phyloP scores from a whole-genome alignment of 2,888 invertebrate genomes.

The Tinea pellionella region DNA sequence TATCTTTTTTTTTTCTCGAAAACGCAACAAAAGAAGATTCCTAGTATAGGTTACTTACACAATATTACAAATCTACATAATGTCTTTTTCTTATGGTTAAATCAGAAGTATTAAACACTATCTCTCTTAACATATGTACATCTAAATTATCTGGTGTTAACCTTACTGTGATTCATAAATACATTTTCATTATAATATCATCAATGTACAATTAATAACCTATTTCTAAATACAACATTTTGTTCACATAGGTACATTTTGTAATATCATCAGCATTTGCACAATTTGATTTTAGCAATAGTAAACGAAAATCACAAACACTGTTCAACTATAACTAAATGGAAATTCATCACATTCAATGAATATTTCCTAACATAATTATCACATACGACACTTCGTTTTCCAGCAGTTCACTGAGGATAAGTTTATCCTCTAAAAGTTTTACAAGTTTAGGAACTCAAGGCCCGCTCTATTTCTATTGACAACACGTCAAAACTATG shows the following conservation, averaged over 20 bases:
- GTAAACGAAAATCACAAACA: slow-evolving; percentile 29
- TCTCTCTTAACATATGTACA: slow-evolving; percentile 59
- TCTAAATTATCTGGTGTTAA: slow-evolving; percentile 65
- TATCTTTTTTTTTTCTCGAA: slow-evolving; percentile 32
- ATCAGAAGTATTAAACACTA: slow-evolving; percentile 2
- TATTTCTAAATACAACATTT: slow-evolving; percentile 46
- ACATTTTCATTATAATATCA: slow-evolving; percentile 56
- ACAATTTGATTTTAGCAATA: slow-evolving; percentile 28
- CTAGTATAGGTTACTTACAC: slow-evolving; percentile 2
- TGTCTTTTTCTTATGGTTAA: slow-evolving; percentile 8
- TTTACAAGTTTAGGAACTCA: slow-evolving; percentile 60
- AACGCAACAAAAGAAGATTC: not conserved
- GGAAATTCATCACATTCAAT: slow-evolving; percentile 34
- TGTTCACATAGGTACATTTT: slow-evolving; percentile 33
- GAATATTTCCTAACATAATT: slow-evolving; percentile 22
- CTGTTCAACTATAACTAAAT: slow-evolving; percentile 27
- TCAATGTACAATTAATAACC: slow-evolving; percentile 57
- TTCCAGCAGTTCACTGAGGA: slow-evolving; percentile 19
- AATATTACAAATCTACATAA: slow-evolving; percentile 1
- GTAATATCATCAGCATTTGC: slow-evolving; percentile 51
- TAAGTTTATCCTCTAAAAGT: not conserved
- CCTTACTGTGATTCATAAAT: slow-evolving; percentile 67
- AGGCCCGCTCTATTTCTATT: slow-evolving; percentile 59
- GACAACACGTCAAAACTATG: slow-evolving; percentile 71
- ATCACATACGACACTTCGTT: slow-evolving; percentile 31